A percentile compares a stretch with the other conserved stretches of the same genome.
Evolutionary conservation across 2,888 invertebrate genomes (phyloP).

Genomic region (Eucriotettix oculatus): DNA sequence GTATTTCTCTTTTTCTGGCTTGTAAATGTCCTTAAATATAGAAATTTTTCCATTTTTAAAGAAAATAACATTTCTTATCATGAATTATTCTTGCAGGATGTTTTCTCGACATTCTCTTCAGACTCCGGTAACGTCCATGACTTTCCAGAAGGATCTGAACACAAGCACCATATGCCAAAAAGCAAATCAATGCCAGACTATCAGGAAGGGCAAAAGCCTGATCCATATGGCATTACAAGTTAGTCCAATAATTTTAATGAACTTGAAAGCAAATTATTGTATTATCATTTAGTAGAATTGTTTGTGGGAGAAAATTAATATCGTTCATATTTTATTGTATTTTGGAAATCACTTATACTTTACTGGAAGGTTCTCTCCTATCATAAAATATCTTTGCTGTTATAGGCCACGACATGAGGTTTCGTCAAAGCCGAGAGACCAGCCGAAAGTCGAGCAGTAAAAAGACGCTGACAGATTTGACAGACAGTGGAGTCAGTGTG

Average conservation of each 20-base stretch:
- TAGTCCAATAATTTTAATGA: too few species aligned
- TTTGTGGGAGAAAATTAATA: background rate
- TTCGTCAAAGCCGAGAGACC: slow-evolving; percentile 18
- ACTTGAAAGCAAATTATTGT: background rate
- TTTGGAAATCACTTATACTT: too few species aligned
- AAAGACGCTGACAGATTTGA: slow-evolving; percentile 52
- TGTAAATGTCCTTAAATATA: background rate
- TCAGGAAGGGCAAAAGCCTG: slow-evolving; percentile 22
- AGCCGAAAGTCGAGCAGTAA: slow-evolving; percentile 39
- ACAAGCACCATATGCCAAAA: slow-evolving; percentile 32
- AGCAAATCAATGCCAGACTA: slow-evolving; percentile 47
- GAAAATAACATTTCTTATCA: background rate
- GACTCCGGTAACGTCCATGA: slow-evolving; percentile 66
- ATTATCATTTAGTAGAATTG: background rate
- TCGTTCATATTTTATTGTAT: too few species aligned
- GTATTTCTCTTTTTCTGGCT: background rate
- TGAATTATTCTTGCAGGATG: slow-evolving; percentile 24
- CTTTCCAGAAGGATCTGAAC: slow-evolving; percentile 36
- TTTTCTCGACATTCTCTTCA: slow-evolving; percentile 51
- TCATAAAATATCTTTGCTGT: background rate
- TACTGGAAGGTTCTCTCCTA: too few species aligned
- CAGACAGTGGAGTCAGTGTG: slow-evolving; percentile 64
- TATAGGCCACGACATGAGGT: slow-evolving; percentile 26
- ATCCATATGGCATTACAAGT: background rate
- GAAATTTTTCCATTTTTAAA: background rate